Evolutionary conservation across 2,113 vertebrate species (phyloP).

Genomic region (Raja brachyura): DNA sequence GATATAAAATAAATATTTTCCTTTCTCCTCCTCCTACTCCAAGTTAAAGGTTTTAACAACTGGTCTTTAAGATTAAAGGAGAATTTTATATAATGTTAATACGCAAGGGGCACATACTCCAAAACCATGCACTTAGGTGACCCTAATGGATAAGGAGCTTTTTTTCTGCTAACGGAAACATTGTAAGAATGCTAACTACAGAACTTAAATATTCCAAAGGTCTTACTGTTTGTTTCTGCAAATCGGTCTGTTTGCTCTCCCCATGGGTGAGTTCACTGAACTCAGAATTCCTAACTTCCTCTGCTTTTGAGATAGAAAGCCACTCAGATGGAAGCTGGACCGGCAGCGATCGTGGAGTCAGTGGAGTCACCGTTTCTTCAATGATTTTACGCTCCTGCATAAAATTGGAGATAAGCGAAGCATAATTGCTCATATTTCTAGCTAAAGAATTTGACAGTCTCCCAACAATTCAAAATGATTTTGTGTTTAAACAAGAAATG

Average conservation of each 20-base stretch:
- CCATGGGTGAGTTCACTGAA: slow-evolving; percentile 55
- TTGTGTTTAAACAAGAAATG: neutral
- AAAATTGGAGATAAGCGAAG: neutral
- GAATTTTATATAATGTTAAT: neutral
- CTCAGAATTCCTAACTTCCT: slow-evolving; percentile 49
- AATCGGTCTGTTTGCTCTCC: slow-evolving; percentile 55
- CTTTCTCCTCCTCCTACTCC: neutral
- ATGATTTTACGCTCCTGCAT: slow-evolving; percentile 84
- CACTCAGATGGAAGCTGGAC: slow-evolving; percentile 64
- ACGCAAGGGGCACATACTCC: neutral
- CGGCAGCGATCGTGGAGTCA: slow-evolving; percentile 60
- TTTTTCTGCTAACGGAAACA: neutral
- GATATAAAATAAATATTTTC: neutral
- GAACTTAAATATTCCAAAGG: neutral
- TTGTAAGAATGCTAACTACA: neutral
- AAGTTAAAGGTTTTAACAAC: neutral
- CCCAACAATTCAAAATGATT: neutral
- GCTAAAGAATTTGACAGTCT: neutral
- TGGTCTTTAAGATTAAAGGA: neutral
- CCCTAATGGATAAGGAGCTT: neutral
- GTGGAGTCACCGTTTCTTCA: slow-evolving; percentile 81
- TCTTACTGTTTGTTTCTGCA: slow-evolving; percentile 57
- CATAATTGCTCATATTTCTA: neutral
- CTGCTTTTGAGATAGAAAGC: slow-evolving; percentile 53
- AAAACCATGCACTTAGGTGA: neutral